Evolutionary conservation across 2,888 invertebrate genomes (phyloP).

Genomic region (Terebella lapidaria): DNA sequence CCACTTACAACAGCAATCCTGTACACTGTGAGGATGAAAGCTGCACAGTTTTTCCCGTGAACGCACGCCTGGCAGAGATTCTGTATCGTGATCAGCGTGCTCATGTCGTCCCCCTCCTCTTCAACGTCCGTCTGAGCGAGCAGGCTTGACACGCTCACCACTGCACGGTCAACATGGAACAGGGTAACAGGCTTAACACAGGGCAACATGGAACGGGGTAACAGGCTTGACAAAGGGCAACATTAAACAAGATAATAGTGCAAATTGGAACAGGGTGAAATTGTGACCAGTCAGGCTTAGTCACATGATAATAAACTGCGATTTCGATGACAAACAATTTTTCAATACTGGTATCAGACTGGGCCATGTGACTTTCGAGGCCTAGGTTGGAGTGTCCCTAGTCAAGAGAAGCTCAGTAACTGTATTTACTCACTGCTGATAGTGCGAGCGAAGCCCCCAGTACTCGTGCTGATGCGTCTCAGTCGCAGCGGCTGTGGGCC

Average conservation of each 20-base stretch:
- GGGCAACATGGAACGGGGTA: too few species aligned
- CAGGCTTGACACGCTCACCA: conserved; percentile 4
- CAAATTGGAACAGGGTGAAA: too few species aligned
- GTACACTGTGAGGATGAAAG: conserved; percentile 39
- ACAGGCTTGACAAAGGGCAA: too few species aligned
- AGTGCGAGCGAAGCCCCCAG: not conserved
- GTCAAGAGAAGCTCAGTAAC: too few species aligned
- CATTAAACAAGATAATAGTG: too few species aligned
- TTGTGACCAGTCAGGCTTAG: too few species aligned
- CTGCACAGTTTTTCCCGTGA: conserved; percentile 34
- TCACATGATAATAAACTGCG: too few species aligned
- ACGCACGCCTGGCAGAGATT: conserved; percentile 31
- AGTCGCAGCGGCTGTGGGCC: not conserved
- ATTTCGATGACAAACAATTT: too few species aligned
- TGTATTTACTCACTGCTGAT: conserved; percentile 5
- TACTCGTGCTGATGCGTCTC: not conserved
- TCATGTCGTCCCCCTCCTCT: conserved; percentile 4
- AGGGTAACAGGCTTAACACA: too few species aligned
- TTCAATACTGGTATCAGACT: too few species aligned
- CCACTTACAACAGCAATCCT: conserved; percentile 38
- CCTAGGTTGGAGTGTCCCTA: too few species aligned
- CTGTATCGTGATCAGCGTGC: conserved; percentile 28
- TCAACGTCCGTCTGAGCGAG: conserved; percentile 2
- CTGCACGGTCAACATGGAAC: conserved; percentile 2
- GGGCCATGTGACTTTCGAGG: too few species aligned